Base-by-base conservation (phyloP, 2,113 vertebrate genomes). In the Leptobrachium leishanense region DNA sequence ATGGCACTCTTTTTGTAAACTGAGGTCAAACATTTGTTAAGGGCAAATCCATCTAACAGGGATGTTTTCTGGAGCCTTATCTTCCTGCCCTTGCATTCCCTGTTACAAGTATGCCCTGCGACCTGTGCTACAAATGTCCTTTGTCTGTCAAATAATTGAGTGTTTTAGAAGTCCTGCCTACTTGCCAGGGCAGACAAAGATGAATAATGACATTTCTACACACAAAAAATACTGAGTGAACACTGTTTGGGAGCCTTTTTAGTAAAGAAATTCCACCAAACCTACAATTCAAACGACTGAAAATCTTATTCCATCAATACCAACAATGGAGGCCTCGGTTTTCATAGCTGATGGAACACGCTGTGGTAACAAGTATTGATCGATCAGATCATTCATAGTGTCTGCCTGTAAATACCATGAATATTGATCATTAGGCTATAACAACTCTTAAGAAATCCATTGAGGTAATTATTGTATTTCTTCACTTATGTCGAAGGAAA, bases 21-120 rank as follows among this genome's bases (percentile, higher is more conserved):
- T 1, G 42, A 80, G 77, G 77, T 80, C 77, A 80, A 74, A 57
- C 54, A 69, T 77, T 69, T 69, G 64, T 55, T 67, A 44, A 77
- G 41, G 53, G 66, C 68, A 59, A 59, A 69, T 42, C 20, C 54
- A 77, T 70, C 66, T 69, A 77, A 59, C 53, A 59, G 54, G 53
- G 11, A 15, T 76, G 44, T 39, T 68, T 57, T 41, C 53, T 59
- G 10, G 55, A 15, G 40, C 20, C 64, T 50, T 75, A 75, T 55
- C 50, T 9, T 43, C 3, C 15, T n/a, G 13, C 50, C 63, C 40
- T 68, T 76, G 42, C 75, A 68, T 55, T 57, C 50, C 69, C 43
- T 69, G 10, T 15, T 44, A 39, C 43, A 70, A n/a, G n/a, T 15
- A n/a, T 12, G 13, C 11, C 62, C 63, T 41, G 43, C 46, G 20